Base-by-base conservation (phyloP, 2,888 invertebrate species). In the Pardosa pseudoannulata region DNA sequence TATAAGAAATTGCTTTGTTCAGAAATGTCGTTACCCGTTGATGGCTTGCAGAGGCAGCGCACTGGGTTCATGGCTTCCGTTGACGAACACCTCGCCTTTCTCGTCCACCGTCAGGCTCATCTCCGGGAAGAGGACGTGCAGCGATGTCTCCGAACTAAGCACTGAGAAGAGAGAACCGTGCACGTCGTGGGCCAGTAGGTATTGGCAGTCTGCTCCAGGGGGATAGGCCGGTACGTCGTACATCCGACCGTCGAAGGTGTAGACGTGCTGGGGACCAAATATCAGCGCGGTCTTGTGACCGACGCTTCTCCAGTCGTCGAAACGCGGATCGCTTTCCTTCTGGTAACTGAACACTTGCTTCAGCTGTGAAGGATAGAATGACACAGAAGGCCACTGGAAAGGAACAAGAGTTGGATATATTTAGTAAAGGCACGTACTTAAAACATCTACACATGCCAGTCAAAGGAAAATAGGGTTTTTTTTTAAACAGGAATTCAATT, bases 1-100 rank as follows among this genome's bases (percentile, higher is more conserved):
- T n/a, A n/a, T n/a, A n/a, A n/a, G n/a, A n/a, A n/a, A n/a, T n/a
- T n/a, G n/a, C n/a, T n/a, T n/a, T n/a, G n/a, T n/a, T n/a, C n/a
- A n/a, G n/a, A n/a, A n/a, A n/a, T n/a, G n/a, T n/a, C n/a, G n/a
- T 71, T 46, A 88, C 88, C 75, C 79, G 67, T 83, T 83, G 23
- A 50, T 16, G 6, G 83, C 29, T 31, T 70, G 64, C 28, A 83
- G 28, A 7, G 88, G 88, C 13, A 83, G 71, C 13, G 50, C n/a
- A 36, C 64, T 72, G 9, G 65, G 56, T 16, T 16, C n/a, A 13
- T 50, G 16, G 41, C 75, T 85, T 39, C 83, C 78, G 32, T 88
- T 88, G n/a, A 87, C 46, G 28, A 81, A 87, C 11, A 88, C 79
- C 62, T 79, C 65, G 23, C 72, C 68, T 28, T 87, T 16, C 29